Base-by-base conservation (phyloP, 2,888 invertebrate genomes). In the Neoaliturus tenellus region DNA sequence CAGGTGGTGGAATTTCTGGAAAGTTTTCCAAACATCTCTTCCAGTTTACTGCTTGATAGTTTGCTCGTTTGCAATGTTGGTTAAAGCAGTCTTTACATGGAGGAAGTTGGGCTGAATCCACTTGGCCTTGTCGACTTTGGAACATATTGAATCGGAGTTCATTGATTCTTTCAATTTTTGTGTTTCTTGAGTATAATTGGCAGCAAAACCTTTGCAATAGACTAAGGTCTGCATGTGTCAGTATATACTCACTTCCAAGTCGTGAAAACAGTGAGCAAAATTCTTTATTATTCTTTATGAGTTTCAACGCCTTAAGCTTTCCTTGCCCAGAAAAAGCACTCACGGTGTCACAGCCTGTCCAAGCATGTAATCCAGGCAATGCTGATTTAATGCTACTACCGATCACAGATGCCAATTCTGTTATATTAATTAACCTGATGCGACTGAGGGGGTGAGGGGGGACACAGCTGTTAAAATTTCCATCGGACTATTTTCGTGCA, bases 21-120 rank as follows among this genome's bases (percentile, higher is more conserved):
- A 73, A 73, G 14, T 1, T 73, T 33, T 73, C 73, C 25, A 73
- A 73, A 73, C 73, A 73, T 73, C 73, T 25, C 73, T 73, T 73
- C 73, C 73, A 73, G 35, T 33, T 73, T 35, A 35, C 33, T 73
- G 1, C 35, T 73, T 73, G 73, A 73, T 73, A 73, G 35, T 73
- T 73, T 12, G 73, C 73, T 73, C 41, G 35, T 31, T 31, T 73
- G 35, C 33, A 0, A 73, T 73, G 8, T 73, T 73, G 39, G 33
- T n/a, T 73, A 31, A 35, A 73, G 35, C 35, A 73, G 35, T 73
- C 33, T 73, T 73, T 35, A 39, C 73, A 73, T 73, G 73, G 73
- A 73, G 73, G 73, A 39, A 73, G 17, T 73, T 35, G 35, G 39
- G 31, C 35, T 73, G 39, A 73, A 35, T 73, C 23, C 39, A 31